Evolutionary conservation across 2,113 vertebrate species (phyloP).

Genomic region (Struthidea cinerea): DNA sequence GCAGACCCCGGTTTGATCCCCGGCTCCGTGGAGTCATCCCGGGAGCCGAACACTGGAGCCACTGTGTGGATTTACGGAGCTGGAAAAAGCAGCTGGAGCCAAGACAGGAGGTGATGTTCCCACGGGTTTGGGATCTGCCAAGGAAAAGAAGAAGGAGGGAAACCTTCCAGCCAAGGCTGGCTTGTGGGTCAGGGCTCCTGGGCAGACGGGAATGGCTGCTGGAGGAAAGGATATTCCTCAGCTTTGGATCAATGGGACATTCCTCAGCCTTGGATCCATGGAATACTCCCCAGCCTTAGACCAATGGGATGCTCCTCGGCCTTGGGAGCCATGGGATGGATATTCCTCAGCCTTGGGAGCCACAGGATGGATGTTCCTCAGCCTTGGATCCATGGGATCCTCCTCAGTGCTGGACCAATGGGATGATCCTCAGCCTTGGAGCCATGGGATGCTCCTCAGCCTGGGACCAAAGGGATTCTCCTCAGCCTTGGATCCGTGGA

Average conservation of each 20-base stretch:
- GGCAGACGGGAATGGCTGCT: background rate
- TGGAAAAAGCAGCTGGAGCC: background rate
- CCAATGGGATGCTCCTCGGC: background rate
- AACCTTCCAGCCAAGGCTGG: background rate
- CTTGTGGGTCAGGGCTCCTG: background rate
- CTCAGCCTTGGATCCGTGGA: fast-evolving
- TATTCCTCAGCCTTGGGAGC: background rate
- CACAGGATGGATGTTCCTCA: too few species aligned
- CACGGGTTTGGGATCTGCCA: background rate
- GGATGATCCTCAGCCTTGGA: background rate
- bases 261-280: background rate
- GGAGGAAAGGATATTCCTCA: background rate
- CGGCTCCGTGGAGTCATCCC: background rate
- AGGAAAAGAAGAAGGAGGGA: background rate
- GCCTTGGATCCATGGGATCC: fast-evolving
- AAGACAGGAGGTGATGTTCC: background rate
- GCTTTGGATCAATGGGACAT: fast-evolving
- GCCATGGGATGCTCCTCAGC: fast-evolving
- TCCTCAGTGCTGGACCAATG: background rate
- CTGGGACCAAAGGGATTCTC: fast-evolving
- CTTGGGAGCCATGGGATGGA: fast-evolving
- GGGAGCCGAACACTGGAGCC: background rate
- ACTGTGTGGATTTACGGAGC: background rate
- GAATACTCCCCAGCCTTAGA: fast-evolving
- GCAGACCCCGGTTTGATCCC: background rate